These are phyloP conservation scores for Ruditapes philippinarum DNA, from an alignment of 1,140 invertebrate species.

Conservation along the genomic window DNA sequence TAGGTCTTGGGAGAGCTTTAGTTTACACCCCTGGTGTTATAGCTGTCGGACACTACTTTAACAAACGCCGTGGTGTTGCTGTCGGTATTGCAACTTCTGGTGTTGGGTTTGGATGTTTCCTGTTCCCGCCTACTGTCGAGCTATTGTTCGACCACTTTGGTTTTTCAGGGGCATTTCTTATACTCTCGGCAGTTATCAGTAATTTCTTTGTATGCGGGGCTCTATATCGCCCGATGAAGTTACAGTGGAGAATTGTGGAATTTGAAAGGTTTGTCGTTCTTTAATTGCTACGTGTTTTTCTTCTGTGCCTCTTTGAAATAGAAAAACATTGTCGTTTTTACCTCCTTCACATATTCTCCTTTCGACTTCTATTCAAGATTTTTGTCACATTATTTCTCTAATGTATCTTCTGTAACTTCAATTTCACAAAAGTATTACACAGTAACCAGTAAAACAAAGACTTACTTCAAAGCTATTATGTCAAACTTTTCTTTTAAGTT, in stretches of 20 bases:
- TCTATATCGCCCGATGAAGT: background rate
- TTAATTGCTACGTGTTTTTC: background rate
- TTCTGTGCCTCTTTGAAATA: too few relatives aligned
- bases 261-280: background rate
- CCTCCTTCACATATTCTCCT: too few relatives aligned
- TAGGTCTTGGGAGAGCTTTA: constrained; percentile 82
- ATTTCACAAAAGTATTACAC: too few relatives aligned
- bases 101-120: constrained; percentile 81
- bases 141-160: constrained; percentile 70
- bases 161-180: constrained; percentile 25
- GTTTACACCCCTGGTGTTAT: constrained; percentile 78
- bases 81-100: constrained; percentile 82
- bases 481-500: too few relatives aligned
- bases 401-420: too few relatives aligned
- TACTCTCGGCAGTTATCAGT: background rate
- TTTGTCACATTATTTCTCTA: too few relatives aligned
- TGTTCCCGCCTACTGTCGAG: constrained; percentile 80
- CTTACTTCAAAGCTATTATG: too few relatives aligned
- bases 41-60: constrained; percentile 79
- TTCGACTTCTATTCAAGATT: too few relatives aligned
- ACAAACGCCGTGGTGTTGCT: constrained; percentile 76
- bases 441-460: too few relatives aligned
- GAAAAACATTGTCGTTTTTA: too few relatives aligned
- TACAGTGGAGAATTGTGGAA: background rate
- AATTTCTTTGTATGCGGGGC: background rate